A percentile compares a stretch with the other conserved stretches of the same genome.
phyloP scores from a whole-genome alignment of 2,113 vertebrate genomes.

The Candoia aspera region DNA sequence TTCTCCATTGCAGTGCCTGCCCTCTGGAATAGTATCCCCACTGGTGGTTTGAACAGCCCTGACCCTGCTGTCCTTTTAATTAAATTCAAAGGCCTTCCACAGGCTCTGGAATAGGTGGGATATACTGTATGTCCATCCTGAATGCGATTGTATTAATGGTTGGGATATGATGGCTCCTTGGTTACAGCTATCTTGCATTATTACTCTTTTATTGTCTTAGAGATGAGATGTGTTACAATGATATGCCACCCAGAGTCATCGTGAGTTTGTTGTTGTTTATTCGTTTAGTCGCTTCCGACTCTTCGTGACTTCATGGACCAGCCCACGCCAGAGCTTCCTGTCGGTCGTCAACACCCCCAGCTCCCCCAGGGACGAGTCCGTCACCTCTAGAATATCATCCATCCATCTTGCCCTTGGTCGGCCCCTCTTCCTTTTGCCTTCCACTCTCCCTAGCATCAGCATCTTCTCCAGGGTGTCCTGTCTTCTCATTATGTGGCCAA shows the following conservation, averaged over 20 bases:
- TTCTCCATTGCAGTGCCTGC: background rate
- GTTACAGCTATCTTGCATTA: background rate
- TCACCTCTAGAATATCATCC: too few relatives aligned
- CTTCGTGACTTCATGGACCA: too few relatives aligned
- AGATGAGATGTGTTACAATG: background rate
- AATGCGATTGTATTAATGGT: background rate
- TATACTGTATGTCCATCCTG: background rate
- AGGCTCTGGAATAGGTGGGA: background rate
- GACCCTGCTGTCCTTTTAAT: background rate
- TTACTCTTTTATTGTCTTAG: background rate
- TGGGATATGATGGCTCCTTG: background rate
- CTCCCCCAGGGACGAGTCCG: too few relatives aligned
- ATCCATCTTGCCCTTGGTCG: too few relatives aligned
- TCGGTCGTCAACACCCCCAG: too few relatives aligned
- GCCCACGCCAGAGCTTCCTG: too few relatives aligned
- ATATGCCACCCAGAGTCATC: background rate
- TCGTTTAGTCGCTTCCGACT: too few relatives aligned
- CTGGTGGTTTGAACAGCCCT: background rate
- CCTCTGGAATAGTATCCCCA: background rate
- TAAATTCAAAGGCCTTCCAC: background rate
- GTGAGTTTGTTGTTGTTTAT: too few relatives aligned
- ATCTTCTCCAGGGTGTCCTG: too few relatives aligned
- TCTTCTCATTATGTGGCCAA: too few relatives aligned
- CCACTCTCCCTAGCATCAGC: too few relatives aligned
- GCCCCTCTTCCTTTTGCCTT: too few relatives aligned